Base-by-base conservation (phyloP, 2,888 invertebrate genomes). In the Diarsia dahlii region DNA sequence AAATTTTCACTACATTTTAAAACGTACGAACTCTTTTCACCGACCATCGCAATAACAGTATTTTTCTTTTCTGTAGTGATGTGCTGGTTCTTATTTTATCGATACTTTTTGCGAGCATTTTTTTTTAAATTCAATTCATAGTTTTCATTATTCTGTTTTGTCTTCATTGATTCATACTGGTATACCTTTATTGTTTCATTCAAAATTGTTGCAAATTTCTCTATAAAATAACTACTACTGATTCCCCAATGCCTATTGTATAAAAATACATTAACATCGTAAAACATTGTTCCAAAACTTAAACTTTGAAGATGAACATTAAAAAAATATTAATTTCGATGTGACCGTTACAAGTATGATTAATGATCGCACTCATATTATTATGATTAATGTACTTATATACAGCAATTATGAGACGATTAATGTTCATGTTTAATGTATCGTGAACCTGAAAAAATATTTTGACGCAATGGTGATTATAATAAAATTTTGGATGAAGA, bases 1-100 rank as follows among this genome's bases (percentile, higher is more conserved):
- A 86, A 85, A 86, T 86, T 87, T 86, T 87, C 87, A 86, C 81
- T 87, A 87, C 86, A 85, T 86, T 86, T 86, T 87, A 88, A 87
- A 88, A 86, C 78, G 78, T 78, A 86, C 82, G 63, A 84, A 88
- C 86, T 88, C 88, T 88, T 87, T 87, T 88, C 86, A 81, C 88
- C 88, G 78, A 84, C 82, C 80, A 77, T 88, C 28, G 84, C 83
- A 82, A 88, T 87, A 87, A 84, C 87, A 76, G 81, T 88, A 86
- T 88, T 80, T 86, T 85, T 85, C 75, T 67, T 76, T 76, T 67
- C 67, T 63, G 50, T 81, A 83, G 86, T 79, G 87, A 79, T 76
- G 88, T 48, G 60, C 12, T 2, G 39, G 28, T 48, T 46, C 62
- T 5, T 0, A 3, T 65, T 50, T 52, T 74, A 79, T 87, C 87